A percentile compares a stretch with the other conserved stretches of the same genome.
Conservation (phyloP, 2,797 vertebrate species). For the Glossophaga mutica region DNA sequence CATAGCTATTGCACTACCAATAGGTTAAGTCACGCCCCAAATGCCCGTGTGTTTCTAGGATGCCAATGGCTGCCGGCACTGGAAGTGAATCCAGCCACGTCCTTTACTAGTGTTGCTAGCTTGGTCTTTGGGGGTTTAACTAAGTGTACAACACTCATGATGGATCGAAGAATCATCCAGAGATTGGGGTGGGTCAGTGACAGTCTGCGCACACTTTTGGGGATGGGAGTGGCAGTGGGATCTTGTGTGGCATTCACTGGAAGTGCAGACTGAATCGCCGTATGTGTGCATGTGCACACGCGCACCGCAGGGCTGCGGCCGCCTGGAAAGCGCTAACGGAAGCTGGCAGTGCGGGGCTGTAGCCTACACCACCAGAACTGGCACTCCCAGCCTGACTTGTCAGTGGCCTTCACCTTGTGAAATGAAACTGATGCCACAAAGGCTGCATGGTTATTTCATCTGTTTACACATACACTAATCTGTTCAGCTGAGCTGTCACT, state of each 20-base stretch:
- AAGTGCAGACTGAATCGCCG: not conserved
- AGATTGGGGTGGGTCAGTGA: not conserved
- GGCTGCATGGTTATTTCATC: constrained; percentile 64
- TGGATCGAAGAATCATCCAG: not conserved
- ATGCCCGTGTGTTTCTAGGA: not conserved
- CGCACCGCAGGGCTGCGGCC: not conserved
- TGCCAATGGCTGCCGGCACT: not conserved
- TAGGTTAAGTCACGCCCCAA: not conserved
- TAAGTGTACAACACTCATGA: not conserved
- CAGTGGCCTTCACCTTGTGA: constrained; percentile 43
- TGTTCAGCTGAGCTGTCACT: constrained; percentile 50
- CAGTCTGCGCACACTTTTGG: not conserved
- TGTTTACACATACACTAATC: constrained; percentile 51
- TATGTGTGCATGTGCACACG: fast-evolving
- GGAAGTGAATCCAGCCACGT: not conserved
- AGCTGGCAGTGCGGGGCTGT: not conserved
- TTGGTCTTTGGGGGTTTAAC: not conserved
- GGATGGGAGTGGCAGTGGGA: not conserved
- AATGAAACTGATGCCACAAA: constrained; percentile 59
- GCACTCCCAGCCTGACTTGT: not conserved
- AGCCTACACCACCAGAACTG: not conserved
- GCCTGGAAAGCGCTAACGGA: not conserved
- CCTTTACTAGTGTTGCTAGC: not conserved
- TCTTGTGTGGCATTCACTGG: not conserved
- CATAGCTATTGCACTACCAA: constrained; percentile 8